Base-by-base conservation (phyloP, 2,888 invertebrate genomes). In the Plebejus argus region DNA sequence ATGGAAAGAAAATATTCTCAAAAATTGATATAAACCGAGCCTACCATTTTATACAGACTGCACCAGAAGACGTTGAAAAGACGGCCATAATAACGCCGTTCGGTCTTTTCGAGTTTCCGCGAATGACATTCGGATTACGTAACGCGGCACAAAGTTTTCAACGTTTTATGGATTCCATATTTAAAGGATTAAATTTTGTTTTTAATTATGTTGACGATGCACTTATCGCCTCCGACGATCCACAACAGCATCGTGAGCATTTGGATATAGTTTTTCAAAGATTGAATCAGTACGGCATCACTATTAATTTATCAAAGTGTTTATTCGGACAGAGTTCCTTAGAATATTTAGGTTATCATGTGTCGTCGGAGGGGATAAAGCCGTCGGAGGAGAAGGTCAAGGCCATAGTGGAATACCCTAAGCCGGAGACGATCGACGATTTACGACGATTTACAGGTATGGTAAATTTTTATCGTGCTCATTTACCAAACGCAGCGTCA, bases 401-500 rank as follows among this genome's bases (percentile, higher is more conserved):
- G 33, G 77, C 76, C 8, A 79, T 79, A n/a, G 20, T 71, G 0
- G 39, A 80, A 3, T 79, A 33, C 15, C 83, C 83, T 0, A 81
- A 77, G 8, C 83, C 72, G 6, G 45, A 53, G 53, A 80, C 66
- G 7, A 12, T 83, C 83, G 1, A 81, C 49, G 49, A 53, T 3
- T 53, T n/a, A 12, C 10, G 49, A 8, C 49, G 56, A n/a, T 56
- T 56, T 56, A 28, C 82, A 15, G 83, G 83, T 12, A 82, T 82
- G 81, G 4, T 81, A 0, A 82, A 82, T 77, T 83, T 56, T 56
- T 53, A 53, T 53, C 10, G 49, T 10, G 12, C 12, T 15, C 79
- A 79, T 61, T 56, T 79, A 70, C 80, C 80, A 2, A 79, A 78
- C 28, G 76, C 78, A 70, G 76, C 70, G 7, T 56, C 20, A 7